Base-by-base conservation (phyloP, 2,113 vertebrate species). In the Aleadryas rufinucha region DNA sequence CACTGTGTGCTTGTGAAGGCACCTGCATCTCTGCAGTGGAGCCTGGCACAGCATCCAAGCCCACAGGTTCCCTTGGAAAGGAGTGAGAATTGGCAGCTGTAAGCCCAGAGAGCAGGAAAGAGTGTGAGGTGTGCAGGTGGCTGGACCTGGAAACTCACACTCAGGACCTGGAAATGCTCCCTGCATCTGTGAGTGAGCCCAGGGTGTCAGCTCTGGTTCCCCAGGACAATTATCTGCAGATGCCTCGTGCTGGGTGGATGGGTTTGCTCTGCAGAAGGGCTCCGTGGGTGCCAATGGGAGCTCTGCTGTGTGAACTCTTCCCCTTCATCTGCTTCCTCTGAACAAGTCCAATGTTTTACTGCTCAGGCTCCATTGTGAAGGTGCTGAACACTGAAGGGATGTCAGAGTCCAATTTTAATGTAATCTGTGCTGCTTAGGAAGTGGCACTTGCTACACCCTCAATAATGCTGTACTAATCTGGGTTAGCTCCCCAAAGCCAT, bases 251-350 rank as follows among this genome's bases (percentile, higher is more conserved):
- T 19, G 61, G 10, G 3, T 15, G 74, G 56, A 18, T 66, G 88
- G 35, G 12, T 83, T 75, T 66, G 60, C 33, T 26, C 1, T 13
- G 31, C 42, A 26, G 15, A 42, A 37, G 28, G 37, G 33, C 35
- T 70, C 56, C 39, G 39, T 3, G 7, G 57, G 18, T 71, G 6
- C 44, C n/a, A 7, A 3, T 13, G 7, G 1, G 9, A 60, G 33
- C 44, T 78, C 23, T 74, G 54, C 72, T 41, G 0, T 1, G 1
- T 1, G 6, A 57, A 7, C 26, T 72, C 49, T 60, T 33, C 22
- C 57, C 42, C 47, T 78, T 18, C 7, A 8, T 56, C 53, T 39
- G 12, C 42, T 70, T 49, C 16, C 41, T 74, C 52, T 37, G 54
- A 23, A 27, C 35, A 37, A 27, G 16, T 11, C 8, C 22, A 69